Percentiles rank a stretch among this genome's conserved stretches.
Conservation (phyloP, 2,113 vertebrate species). For the pig (Sus scrofa) region DNA sequence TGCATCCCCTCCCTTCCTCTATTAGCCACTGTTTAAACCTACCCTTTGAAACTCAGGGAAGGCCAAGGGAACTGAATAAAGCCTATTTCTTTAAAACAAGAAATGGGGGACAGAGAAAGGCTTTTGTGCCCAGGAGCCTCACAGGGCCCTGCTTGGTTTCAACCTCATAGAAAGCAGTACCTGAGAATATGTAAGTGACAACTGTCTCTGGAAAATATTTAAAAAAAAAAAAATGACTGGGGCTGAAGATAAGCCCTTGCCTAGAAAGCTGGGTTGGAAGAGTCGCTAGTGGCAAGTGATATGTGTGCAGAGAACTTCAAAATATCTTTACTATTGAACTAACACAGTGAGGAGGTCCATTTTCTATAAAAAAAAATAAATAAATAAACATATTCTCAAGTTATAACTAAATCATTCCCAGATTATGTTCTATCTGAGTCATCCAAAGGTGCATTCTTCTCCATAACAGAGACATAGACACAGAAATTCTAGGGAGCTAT, state of each 20-base stretch:
- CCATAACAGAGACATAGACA: background rate
- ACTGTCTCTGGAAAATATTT: background rate
- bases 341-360: background rate
- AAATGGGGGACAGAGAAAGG: no score
- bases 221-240: no score
- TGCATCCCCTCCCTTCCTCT: no score
- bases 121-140: no score
- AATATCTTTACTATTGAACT: background rate
- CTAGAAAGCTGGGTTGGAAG: background rate
- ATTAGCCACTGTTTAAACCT: no score
- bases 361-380: background rate
- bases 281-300: background rate
- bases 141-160: no score
- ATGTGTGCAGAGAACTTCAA: background rate
- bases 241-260: rapidly evolving
- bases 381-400: background rate
- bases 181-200: background rate
- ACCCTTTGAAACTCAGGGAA: no score
- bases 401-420: background rate
- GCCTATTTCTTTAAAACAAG: no score
- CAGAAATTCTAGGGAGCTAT: background rate
- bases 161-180: background rate
- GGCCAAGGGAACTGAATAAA: no score
- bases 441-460: background rate
- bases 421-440: background rate